phyloP scores from a whole-genome alignment of 2,113 vertebrate species.

The Cololabis saira region DNA sequence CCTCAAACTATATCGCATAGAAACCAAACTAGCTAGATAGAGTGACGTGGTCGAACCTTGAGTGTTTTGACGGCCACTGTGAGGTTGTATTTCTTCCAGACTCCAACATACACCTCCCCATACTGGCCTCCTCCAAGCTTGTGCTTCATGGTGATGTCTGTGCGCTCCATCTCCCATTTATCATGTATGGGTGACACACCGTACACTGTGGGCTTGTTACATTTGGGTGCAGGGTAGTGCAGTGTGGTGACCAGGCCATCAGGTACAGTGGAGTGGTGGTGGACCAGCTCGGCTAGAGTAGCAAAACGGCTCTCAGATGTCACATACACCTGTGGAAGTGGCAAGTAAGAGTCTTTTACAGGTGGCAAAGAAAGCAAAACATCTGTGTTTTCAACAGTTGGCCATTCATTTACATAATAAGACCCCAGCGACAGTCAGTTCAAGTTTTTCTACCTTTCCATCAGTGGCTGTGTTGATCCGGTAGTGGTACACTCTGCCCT shows the following conservation, averaged over 20 bases:
- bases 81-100: conserved; percentile 99
- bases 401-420: too few relatives aligned
- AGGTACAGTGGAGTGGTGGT: conserved; percentile 97
- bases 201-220: conserved; percentile 98
- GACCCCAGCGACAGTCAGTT: not conserved
- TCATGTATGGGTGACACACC: conserved; percentile 99
- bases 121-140: conserved; percentile 98
- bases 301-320: conserved; percentile 97
- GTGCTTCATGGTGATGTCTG: conserved; percentile 99
- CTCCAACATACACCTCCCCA: conserved; percentile 96
- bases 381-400: too few relatives aligned
- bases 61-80: conserved; percentile 98
- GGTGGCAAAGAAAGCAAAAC: too few relatives aligned
- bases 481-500: conserved; percentile 99
- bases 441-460: conserved; percentile 86
- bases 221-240: conserved; percentile 98
- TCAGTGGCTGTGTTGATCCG: conserved; percentile 95
- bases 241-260: conserved; percentile 97
- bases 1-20: not conserved
- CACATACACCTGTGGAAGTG: conserved; percentile 89
- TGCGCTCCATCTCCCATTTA: conserved; percentile 99
- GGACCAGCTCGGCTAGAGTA: conserved; percentile 96
- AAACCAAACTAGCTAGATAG: not conserved
- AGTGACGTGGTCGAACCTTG: conserved; percentile 82
- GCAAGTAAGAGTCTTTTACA: too few relatives aligned